phyloP scores from a whole-genome alignment of 2,113 vertebrate species.

The Tychaedon coryphoeus region DNA sequence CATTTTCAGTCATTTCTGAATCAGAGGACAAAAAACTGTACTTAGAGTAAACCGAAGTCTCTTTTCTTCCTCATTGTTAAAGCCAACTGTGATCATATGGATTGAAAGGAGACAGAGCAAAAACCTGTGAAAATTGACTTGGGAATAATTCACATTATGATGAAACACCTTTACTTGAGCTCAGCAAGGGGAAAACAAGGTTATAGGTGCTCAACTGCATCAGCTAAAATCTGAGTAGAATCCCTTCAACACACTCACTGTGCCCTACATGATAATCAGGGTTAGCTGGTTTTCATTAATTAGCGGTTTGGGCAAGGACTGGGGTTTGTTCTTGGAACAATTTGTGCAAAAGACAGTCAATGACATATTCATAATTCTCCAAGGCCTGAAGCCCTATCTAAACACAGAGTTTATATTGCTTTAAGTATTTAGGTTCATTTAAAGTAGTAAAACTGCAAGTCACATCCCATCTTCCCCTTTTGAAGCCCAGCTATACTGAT shows the following conservation, averaged over 20 bases:
- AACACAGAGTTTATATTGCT: not conserved
- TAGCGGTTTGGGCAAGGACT: not conserved
- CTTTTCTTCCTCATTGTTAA: not conserved
- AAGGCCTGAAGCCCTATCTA: not conserved
- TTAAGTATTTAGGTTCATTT: conserved; percentile 17
- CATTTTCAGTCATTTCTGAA: not conserved
- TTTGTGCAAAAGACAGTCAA: not conserved
- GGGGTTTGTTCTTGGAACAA: conserved; percentile 8
- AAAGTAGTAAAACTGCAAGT: not conserved
- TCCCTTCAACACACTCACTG: not conserved
- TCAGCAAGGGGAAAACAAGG: conserved; percentile 43
- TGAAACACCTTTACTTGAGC: conserved; percentile 51
- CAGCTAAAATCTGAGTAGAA: not conserved
- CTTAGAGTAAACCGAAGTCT: not conserved
- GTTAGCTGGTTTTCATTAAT: conserved; percentile 36
- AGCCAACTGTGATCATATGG: not conserved
- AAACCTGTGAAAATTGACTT: conserved; percentile 49
- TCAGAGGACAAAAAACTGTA: not conserved
- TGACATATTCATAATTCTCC: not conserved
- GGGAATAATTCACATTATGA: conserved; percentile 46
- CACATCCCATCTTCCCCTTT: not conserved
- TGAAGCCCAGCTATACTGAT: not conserved
- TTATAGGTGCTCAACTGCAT: not conserved
- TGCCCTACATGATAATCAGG: conserved; percentile 23
- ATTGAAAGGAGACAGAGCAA: not conserved